phyloP scores from a whole-genome alignment of 2,888 invertebrate genomes.

The Drosophila monieri region DNA sequence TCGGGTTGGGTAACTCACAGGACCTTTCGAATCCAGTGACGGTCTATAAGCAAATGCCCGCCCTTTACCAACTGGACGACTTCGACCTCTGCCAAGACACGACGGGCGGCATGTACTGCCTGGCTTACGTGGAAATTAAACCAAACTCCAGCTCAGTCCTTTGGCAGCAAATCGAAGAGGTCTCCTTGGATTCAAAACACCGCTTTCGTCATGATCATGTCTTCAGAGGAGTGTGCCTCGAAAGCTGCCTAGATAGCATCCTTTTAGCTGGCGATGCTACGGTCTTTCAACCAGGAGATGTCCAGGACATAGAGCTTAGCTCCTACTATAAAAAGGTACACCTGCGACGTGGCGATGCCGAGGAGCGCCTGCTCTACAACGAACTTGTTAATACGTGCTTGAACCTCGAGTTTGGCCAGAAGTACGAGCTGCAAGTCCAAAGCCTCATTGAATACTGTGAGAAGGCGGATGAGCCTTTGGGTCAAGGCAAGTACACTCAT shows the following conservation, averaged over 20 bases:
- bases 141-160: slow-evolving; percentile 66
- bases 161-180: slow-evolving; percentile 71
- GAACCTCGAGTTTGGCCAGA: slow-evolving; percentile 59
- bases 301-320: slow-evolving; percentile 61
- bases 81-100: slow-evolving; percentile 85
- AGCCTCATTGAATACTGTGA: slow-evolving; percentile 80
- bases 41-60: slow-evolving; percentile 72
- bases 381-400: slow-evolving; percentile 73
- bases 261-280: slow-evolving; percentile 26
- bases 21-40: slow-evolving; percentile 59
- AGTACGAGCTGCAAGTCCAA: slow-evolving; percentile 61
- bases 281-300: slow-evolving; percentile 49
- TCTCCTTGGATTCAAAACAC: slow-evolving; percentile 67
- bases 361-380: slow-evolving; percentile 65
- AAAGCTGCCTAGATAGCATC: slow-evolving; percentile 60
- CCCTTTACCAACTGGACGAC: slow-evolving; percentile 75
- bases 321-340: slow-evolving; percentile 69
- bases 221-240: slow-evolving; percentile 78
- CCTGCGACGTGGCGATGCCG: slow-evolving; percentile 59
- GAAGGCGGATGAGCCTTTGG: slow-evolving; percentile 38
- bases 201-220: slow-evolving; percentile 75
- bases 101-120: slow-evolving; percentile 68
- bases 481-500: slow-evolving; percentile 51
- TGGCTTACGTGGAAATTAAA: slow-evolving; percentile 77
- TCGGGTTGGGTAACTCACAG: not conserved